Evolutionary conservation across 2,888 invertebrate species (phyloP).

Genomic region (Cheilosia vulpina): DNA sequence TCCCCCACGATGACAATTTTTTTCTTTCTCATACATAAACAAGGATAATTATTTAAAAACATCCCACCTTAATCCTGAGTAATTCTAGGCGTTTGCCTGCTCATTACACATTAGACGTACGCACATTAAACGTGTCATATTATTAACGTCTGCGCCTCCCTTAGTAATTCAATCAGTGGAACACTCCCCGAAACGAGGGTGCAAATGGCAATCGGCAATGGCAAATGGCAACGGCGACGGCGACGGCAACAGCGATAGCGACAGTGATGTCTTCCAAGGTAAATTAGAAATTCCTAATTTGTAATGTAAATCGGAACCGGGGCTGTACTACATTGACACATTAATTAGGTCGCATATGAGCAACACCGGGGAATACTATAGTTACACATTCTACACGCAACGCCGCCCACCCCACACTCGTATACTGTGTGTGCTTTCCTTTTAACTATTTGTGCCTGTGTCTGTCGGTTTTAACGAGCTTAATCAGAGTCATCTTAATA

Average conservation of each 20-base stretch:
- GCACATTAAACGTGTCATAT: slow-evolving; percentile 33
- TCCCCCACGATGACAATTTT: background rate
- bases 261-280: slow-evolving; percentile 39
- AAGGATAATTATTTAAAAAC: slow-evolving; percentile 50
- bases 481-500: slow-evolving; percentile 57
- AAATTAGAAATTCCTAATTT: slow-evolving; percentile 69
- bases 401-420: background rate
- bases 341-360: slow-evolving; percentile 56
- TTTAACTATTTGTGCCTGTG: background rate
- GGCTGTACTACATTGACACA: slow-evolving; percentile 41
- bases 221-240: background rate
- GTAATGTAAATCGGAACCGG: slow-evolving; percentile 60
- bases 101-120: slow-evolving; percentile 58
- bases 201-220: background rate
- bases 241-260: slow-evolving; percentile 7
- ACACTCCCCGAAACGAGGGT: slow-evolving; percentile 25
- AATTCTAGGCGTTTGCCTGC: slow-evolving; percentile 62
- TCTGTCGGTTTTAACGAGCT: slow-evolving; percentile 30
- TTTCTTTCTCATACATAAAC: slow-evolving; percentile 16
- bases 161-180: slow-evolving; percentile 58
- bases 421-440: background rate
- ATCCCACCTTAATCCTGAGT: slow-evolving; percentile 49
- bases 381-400: slow-evolving; percentile 16
- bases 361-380: slow-evolving; percentile 15
- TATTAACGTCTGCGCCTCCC: slow-evolving; percentile 29